Base-by-base conservation (phyloP, 2,888 invertebrate genomes). In the Epicampocera succincta region DNA sequence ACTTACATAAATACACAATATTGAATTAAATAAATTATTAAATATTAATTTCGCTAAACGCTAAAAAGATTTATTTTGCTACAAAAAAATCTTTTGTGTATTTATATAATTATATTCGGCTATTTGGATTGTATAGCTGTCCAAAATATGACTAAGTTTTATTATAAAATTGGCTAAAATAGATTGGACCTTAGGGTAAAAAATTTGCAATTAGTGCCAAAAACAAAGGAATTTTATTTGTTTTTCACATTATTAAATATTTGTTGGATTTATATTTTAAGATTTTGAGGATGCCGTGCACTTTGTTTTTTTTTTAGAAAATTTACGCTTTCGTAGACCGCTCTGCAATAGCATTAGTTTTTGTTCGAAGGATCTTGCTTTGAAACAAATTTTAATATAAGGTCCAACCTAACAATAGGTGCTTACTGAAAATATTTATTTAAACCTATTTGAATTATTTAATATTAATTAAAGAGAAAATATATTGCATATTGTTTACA, bases 111-210 rank as follows among this genome's bases (percentile, higher is more conserved):
- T 42, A 71, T 54, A 82, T 71, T 40, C 69, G 78, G 82, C 82
- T 85, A 84, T 86, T 86, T 86, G 86, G 85, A 85, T 77, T 86
- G 82, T 84, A 84, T 85, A 86, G 85, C 86, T 86, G 85, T 79
- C 73, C 74, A 72, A 82, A 58, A 48, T 75, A 48, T 76, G 69
- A 76, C 76, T 76, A 69, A 76, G 17, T 42, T 17, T 19, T 52
- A 21, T 40, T 40, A 33, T n/a, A 21, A 40, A 38, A 38, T 17
- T 15, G 13, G 33, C 8, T 40, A n/a, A 40, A 56, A 8, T 15
- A 6, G 11, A 6, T 38, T 38, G 5, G 33, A 17, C 11, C 38
- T 58, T 40, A 38, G 17, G 17, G 11, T 38, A 13, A 12, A 56
- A 11, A 56, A 17, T 6, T 11, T 12, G 33, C 2, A 1, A 48